Percentiles rank a stretch among this genome's conserved stretches.
phyloP scores from a whole-genome alignment of 2,888 invertebrate species.

The Minunthozetes semirufus region DNA sequence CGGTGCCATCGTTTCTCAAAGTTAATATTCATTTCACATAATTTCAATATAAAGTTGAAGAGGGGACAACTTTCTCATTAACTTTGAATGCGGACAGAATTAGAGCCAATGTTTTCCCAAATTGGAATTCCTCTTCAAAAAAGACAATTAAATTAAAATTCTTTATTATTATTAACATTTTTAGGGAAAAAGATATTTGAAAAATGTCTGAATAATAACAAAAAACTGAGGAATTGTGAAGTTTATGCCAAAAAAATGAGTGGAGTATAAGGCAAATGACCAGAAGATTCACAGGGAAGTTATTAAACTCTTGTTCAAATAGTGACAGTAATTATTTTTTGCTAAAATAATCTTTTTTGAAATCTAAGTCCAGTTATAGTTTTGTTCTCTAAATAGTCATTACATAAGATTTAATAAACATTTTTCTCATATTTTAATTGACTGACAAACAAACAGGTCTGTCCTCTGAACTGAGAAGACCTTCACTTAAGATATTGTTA shows the following conservation, averaged over 20 bases:
- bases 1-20: no score
- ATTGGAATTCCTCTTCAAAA: no score
- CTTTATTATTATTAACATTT: no score
- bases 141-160: no score
- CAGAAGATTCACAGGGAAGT: slow-evolving; percentile 26
- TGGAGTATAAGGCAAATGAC: slow-evolving; percentile 18
- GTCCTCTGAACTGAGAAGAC: not conserved
- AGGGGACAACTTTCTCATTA: no score
- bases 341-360: not conserved
- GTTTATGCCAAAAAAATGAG: not conserved
- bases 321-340: not conserved
- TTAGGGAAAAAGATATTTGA: no score
- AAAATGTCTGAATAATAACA: not conserved
- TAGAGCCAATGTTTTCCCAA: no score
- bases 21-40: no score
- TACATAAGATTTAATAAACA: not conserved
- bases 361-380: not conserved
- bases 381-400: not conserved
- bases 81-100: no score
- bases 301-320: not conserved
- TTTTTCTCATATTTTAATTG: slow-evolving; percentile 5
- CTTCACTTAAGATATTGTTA: not conserved
- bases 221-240: not conserved
- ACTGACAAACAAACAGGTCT: not conserved
- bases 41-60: no score